These are phyloP conservation scores for Barbus barbus DNA, from an alignment of 2,113 vertebrate species.

Conservation along the genomic window DNA sequence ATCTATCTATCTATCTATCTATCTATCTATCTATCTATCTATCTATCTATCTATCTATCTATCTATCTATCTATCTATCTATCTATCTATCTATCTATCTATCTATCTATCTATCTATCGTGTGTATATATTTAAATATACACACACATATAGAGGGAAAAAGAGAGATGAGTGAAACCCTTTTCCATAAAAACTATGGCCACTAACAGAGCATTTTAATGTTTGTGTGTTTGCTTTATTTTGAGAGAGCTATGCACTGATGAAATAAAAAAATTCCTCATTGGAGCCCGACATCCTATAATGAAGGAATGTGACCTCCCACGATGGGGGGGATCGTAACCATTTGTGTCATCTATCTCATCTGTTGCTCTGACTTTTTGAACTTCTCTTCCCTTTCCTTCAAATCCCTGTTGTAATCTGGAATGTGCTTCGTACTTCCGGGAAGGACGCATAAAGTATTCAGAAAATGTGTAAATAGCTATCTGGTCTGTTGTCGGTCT, in stretches of 20 bases:
- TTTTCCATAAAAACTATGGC: conserved; percentile 18
- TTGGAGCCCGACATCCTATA: conserved; percentile 54
- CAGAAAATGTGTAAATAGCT: conserved; percentile 70
- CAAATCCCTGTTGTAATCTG: conserved; percentile 78
- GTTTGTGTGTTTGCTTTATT: conserved; percentile 42
- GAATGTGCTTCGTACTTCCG: conserved; percentile 80
- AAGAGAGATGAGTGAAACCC: not conserved
- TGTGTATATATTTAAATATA: too few species aligned
- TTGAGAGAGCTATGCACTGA: conserved; percentile 31
- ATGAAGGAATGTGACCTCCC: conserved; percentile 72
- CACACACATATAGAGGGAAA: not conserved
- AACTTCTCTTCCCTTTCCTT: conserved; percentile 69
- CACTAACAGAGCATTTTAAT: conserved; percentile 12
- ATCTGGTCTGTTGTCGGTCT: conserved; percentile 54
- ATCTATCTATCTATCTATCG: not conserved
- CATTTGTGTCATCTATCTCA: conserved; percentile 70
- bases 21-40: too few species aligned
- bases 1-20: too few species aligned
- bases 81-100: too few species aligned
- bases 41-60: too few species aligned
- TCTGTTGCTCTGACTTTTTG: conserved; percentile 74
- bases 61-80: too few species aligned
- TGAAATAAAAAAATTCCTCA: conserved; percentile 50
- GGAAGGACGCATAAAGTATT: conserved; percentile 76
- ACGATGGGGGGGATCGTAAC: conserved; percentile 64